phyloP scores from a whole-genome alignment of 2,113 vertebrate genomes.

The Grallaria varia region DNA sequence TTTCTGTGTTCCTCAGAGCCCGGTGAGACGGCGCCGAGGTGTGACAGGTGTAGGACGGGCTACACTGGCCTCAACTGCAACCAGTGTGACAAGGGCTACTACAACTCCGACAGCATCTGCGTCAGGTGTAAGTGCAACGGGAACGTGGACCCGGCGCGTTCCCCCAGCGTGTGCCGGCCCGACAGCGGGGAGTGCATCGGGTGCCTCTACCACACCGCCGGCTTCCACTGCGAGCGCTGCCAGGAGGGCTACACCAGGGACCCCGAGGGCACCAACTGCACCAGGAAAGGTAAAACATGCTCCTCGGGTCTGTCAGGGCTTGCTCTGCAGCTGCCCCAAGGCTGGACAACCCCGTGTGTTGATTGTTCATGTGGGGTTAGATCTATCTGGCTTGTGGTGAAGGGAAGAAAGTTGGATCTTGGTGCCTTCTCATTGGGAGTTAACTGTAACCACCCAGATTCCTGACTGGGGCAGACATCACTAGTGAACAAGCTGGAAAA shows the following conservation, averaged over 20 bases:
- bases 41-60: constrained; percentile 79
- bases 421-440: not conserved
- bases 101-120: constrained; percentile 81
- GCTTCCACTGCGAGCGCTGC: constrained; percentile 83
- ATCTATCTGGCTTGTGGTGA: not conserved
- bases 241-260: constrained; percentile 78
- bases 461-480: not conserved
- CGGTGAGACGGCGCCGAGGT: constrained; percentile 66
- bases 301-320: not conserved
- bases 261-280: constrained; percentile 79
- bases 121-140: constrained; percentile 83
- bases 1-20: constrained; percentile 69
- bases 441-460: not conserved
- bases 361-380: fast-evolving
- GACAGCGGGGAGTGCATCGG: constrained; percentile 84
- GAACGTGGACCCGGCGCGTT: constrained; percentile 79
- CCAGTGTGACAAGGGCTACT: constrained; percentile 81
- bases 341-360: too few relatives aligned
- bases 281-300: constrained; percentile 75
- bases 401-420: not conserved
- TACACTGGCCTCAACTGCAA: constrained; percentile 82
- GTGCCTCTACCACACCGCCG: constrained; percentile 84
- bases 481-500: not conserved
- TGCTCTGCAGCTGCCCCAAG: not conserved
- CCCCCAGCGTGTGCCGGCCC: constrained; percentile 76